Base-by-base conservation (phyloP, 2,888 invertebrate species). In the Microctonus brassicae region DNA sequence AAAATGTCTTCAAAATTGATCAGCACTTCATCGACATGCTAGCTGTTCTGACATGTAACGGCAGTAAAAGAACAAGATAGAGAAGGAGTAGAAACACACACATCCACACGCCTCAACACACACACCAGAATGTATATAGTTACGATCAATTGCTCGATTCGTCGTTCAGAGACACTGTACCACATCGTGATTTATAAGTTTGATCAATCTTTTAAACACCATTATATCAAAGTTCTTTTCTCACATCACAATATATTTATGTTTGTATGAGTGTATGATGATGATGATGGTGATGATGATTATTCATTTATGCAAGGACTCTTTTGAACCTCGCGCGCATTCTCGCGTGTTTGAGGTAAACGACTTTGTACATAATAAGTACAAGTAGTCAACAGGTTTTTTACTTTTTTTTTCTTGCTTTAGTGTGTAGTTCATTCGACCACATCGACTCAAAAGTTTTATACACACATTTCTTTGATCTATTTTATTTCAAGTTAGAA, bases 301-400 rank as follows among this genome's bases (percentile, higher is more conserved):
- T 47, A 47, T n/a, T 47, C 17, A 47, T 47, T 47, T 47, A 47
- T 47, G 47, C 47, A 47, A 47, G 47, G 47, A 47, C 47, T 47
- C 17, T 47, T 47, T 47, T 47, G 20, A 47, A 47, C 47, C 47
- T 47, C 47, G 47, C 39, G 39, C 39, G 39, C 47, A 47, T 47
- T 47, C 47, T 47, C 47, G 47, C 17, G 7, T 47, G 47, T 47
- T 47, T 47, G 47, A 47, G 47, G 47, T 47, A 47, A 47, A 47
- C 47, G 47, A 47, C 47, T 47, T 47, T 17, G 47, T 47, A n/a
- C 17, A 47, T 47, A 47, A 47, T 47, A 47, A 47, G 17, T 47
- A 47, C 47, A 17, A 47, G 17, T 47, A 47, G 47, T 47, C 17
- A 47, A 47, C 47, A 47, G 47, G 47, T 47, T 47, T 47, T 47